Percentiles rank a stretch among this genome's conserved stretches.
These are phyloP conservation scores for Tragelaphus oryx DNA, from an alignment of 2,797 vertebrate genomes.

Conservation along the genomic window DNA sequence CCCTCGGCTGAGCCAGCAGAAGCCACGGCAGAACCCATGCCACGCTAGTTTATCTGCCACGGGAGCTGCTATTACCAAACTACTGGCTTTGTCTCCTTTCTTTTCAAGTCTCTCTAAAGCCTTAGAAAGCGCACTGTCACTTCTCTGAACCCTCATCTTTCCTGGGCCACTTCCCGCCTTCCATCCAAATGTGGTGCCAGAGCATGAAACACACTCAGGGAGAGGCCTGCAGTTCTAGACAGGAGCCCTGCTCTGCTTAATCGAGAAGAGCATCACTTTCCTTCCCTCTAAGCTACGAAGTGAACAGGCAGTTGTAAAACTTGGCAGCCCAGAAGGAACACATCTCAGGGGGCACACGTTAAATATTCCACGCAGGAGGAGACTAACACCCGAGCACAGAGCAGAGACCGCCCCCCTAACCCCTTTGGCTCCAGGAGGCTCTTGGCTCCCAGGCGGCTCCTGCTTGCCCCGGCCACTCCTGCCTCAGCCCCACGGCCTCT, in stretches of 20 bases:
- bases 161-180: constrained; percentile 34
- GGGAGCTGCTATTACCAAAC: constrained; percentile 29
- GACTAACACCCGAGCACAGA: constrained; percentile 37
- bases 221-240: constrained; percentile 31
- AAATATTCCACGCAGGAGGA: constrained; percentile 51
- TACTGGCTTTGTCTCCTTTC: not conserved
- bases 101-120: not conserved
- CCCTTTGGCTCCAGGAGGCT: not conserved
- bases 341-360: constrained; percentile 56
- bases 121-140: not conserved
- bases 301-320: constrained; percentile 63
- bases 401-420: constrained; percentile 46
- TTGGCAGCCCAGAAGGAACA: constrained; percentile 53
- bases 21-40: not conserved
- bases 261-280: constrained; percentile 64
- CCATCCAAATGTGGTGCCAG: constrained; percentile 51
- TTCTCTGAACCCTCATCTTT: constrained; percentile 6
- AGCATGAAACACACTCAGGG: constrained; percentile 48
- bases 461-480: not conserved
- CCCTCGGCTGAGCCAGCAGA: constrained; percentile 56
- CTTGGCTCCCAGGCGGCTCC: not conserved
- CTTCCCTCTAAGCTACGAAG: constrained; percentile 69
- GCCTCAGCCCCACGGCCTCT: not conserved
- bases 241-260: constrained; percentile 68
- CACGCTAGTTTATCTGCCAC: constrained; percentile 8